phyloP scores from a whole-genome alignment of 2,888 invertebrate species.

The Agrotis exclamationis region DNA sequence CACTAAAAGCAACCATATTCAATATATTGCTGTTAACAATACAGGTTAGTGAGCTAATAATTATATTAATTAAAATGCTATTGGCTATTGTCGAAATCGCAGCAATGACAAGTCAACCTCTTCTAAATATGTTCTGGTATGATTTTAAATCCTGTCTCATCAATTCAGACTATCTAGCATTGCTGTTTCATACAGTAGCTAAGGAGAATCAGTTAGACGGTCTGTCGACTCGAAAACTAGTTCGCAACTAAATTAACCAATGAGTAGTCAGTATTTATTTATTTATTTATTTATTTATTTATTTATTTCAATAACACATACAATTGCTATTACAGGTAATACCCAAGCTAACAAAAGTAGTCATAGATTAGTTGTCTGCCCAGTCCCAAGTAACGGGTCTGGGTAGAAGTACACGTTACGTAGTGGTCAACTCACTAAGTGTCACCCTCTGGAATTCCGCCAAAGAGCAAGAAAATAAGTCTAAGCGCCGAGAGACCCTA shows the following conservation, averaged over 20 bases:
- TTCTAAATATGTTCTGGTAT: background rate
- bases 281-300: too few species aligned
- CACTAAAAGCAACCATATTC: constrained; percentile 17
- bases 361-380: too few species aligned
- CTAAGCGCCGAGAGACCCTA: too few species aligned
- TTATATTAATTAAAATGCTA: background rate
- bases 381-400: too few species aligned
- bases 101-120: background rate
- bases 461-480: too few species aligned
- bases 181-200: background rate
- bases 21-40: constrained; percentile 31
- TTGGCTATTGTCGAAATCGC: too few species aligned
- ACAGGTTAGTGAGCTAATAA: constrained; percentile 49
- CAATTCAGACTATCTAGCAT: background rate
- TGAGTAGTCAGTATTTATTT: background rate
- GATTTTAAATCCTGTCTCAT: background rate
- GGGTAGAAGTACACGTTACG: too few species aligned
- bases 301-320: too few species aligned
- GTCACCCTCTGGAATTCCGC: too few species aligned
- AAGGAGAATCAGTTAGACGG: background rate
- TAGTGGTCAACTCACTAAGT: too few species aligned
- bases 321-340: too few species aligned
- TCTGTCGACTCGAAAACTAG: background rate
- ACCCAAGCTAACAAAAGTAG: too few species aligned
- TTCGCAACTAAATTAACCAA: background rate